These are phyloP conservation scores for Lepidonotus clava DNA, from an alignment of 2,888 invertebrate genomes.

Conservation along the genomic window DNA sequence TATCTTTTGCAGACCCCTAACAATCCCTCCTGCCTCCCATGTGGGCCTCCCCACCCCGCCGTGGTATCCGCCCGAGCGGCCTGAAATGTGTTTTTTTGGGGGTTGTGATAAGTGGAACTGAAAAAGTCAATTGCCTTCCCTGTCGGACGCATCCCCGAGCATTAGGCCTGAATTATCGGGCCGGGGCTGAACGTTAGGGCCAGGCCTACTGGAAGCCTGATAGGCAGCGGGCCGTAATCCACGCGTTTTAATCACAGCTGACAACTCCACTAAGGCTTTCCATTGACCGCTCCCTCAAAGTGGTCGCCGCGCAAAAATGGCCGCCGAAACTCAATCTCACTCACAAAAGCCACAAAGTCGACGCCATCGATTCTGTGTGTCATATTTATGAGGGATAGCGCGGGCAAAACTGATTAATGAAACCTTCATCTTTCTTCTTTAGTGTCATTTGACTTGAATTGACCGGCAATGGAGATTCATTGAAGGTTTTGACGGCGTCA, in stretches of 20 bases:
- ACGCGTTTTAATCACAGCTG: background rate
- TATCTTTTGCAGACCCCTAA: no score
- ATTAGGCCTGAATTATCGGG: background rate
- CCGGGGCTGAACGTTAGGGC: background rate
- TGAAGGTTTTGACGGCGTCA: no score
- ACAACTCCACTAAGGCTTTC: background rate
- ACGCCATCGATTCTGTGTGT: background rate
- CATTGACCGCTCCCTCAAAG: background rate
- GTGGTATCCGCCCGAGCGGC: no score
- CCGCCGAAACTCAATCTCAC: background rate
- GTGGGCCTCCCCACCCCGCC: no score
- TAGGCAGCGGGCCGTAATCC: background rate
- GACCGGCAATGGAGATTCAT: background rate
- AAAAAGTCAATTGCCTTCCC: slow-evolving; percentile 5
- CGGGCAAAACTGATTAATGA: background rate
- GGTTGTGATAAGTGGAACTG: slow-evolving; percentile 15
- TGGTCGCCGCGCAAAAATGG: background rate
- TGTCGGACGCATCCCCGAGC: background rate
- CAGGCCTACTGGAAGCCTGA: background rate
- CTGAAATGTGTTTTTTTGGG: no score
- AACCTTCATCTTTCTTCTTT: background rate
- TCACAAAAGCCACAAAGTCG: background rate
- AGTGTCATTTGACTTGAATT: slow-evolving; percentile 1
- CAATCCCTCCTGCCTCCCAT: no score
- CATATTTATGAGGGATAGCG: background rate